phyloP scores from a whole-genome alignment of 2,113 vertebrate genomes.

The Corvus cornix region DNA sequence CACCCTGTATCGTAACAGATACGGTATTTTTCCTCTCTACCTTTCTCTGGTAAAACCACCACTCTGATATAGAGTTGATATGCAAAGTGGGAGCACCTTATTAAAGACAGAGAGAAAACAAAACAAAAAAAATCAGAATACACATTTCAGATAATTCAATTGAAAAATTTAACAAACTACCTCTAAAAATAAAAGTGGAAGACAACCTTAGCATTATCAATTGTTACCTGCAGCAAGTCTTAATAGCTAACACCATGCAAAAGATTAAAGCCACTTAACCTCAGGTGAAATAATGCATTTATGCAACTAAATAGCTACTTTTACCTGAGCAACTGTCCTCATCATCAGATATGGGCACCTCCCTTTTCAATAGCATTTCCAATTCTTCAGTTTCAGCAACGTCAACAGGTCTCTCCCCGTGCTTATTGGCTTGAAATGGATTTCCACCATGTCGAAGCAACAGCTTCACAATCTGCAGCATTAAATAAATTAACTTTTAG shows the following conservation, averaged over 20 bases:
- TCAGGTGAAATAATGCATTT: not conserved
- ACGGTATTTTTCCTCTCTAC: not conserved
- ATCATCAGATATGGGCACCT: slow-evolving; percentile 88
- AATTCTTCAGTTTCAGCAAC: slow-evolving; percentile 96
- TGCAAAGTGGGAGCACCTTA: not conserved
- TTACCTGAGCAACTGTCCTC: slow-evolving; percentile 94
- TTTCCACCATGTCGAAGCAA: slow-evolving; percentile 93
- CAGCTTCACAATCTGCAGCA: slow-evolving; percentile 91
- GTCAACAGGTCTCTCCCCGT: slow-evolving; percentile 94
- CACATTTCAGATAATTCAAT: not conserved
- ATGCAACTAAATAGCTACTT: not conserved
- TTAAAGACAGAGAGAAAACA: not conserved
- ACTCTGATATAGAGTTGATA: not conserved
- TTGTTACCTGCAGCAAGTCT: not conserved
- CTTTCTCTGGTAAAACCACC: not conserved
- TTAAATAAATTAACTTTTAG: not conserved
- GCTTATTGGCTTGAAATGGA: slow-evolving; percentile 96
- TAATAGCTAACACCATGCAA: not conserved
- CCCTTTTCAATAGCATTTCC: slow-evolving; percentile 90
- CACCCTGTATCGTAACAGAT: not conserved
- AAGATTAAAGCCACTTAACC: not conserved
- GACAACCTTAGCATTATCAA: not conserved
- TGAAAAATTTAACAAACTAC: not conserved
- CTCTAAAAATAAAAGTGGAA: not conserved
- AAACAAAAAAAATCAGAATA: not conserved